phyloP scores from a whole-genome alignment of 2,888 invertebrate species.

The Drosophila subsilvestris region DNA sequence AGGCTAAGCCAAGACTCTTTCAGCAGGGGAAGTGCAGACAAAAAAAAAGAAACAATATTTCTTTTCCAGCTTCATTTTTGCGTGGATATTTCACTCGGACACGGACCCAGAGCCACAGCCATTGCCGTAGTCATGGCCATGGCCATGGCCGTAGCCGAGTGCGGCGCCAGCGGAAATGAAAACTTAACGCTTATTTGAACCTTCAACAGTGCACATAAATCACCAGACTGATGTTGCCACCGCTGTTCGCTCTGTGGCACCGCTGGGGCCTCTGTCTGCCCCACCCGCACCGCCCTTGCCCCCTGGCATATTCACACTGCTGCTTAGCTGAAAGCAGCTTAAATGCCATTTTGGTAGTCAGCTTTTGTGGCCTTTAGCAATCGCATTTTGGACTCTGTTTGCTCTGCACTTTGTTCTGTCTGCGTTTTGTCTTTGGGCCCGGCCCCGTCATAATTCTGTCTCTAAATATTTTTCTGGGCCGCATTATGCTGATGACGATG shows the following conservation, averaged over 20 bases:
- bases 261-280: neutral
- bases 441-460: constrained; percentile 62
- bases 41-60: constrained; percentile 65
- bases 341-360: constrained; percentile 50
- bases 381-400: constrained; percentile 20
- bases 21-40: constrained; percentile 17
- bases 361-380: constrained; percentile 46
- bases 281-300: no score
- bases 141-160: constrained; percentile 2
- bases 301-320: constrained; percentile 3
- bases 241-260: neutral
- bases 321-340: constrained; percentile 63
- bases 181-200: constrained; percentile 80
- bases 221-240: constrained; percentile 60
- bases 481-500: constrained; percentile 55
- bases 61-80: constrained; percentile 70
- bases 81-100: constrained; percentile 63
- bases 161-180: constrained; percentile 78
- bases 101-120: constrained; percentile 27
- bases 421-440: constrained; percentile 26
- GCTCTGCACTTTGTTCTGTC: constrained; percentile 28
- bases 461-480: constrained; percentile 59
- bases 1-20: constrained; percentile 4
- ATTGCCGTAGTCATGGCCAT: neutral
- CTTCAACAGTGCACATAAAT: constrained; percentile 79